These are phyloP conservation scores for Hycleus cichorii DNA, from an alignment of 1,140 invertebrate species.

Conservation along the genomic window DNA sequence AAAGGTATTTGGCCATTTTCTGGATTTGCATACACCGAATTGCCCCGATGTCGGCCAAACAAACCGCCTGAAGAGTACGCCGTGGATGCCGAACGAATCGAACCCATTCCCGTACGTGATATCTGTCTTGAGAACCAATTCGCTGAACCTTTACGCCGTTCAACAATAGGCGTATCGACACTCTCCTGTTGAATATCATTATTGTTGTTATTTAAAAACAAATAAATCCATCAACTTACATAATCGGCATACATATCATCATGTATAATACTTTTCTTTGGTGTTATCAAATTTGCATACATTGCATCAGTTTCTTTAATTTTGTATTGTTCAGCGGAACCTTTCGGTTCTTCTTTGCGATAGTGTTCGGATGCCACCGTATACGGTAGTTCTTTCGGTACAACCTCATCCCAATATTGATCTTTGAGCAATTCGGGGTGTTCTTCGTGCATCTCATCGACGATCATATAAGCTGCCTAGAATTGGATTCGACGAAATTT, in stretches of 20 bases:
- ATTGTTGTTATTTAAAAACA: neutral
- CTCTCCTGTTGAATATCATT: constrained; percentile 55
- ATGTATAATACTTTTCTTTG: constrained; percentile 46
- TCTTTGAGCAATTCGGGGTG: constrained; percentile 81
- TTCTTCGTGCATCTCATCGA: constrained; percentile 86
- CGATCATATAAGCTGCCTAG: constrained; percentile 83
- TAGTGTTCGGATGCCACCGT: constrained; percentile 80
- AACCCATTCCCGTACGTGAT: constrained; percentile 75
- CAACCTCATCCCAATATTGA: constrained; percentile 86
- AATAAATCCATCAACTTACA: constrained; percentile 47
- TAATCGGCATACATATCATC: constrained; percentile 83
- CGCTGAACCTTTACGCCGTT: constrained; percentile 55
- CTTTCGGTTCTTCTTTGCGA: constrained; percentile 68
- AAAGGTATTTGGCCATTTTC: constrained; percentile 53
- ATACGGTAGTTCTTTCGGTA: constrained; percentile 80
- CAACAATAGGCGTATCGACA: constrained; percentile 77
- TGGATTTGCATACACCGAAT: constrained; percentile 69
- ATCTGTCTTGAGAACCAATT: constrained; percentile 81
- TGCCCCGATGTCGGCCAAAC: constrained; percentile 51
- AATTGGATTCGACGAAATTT: constrained; percentile 19
- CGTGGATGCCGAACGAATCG: constrained; percentile 71
- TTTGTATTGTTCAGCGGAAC: constrained; percentile 77
- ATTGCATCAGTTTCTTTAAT: constrained; percentile 73
- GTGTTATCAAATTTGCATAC: constrained; percentile 62
- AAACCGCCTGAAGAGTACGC: constrained; percentile 74